phyloP scores from a whole-genome alignment of 2,797 vertebrate genomes.

The Sebastes reedi region DNA sequence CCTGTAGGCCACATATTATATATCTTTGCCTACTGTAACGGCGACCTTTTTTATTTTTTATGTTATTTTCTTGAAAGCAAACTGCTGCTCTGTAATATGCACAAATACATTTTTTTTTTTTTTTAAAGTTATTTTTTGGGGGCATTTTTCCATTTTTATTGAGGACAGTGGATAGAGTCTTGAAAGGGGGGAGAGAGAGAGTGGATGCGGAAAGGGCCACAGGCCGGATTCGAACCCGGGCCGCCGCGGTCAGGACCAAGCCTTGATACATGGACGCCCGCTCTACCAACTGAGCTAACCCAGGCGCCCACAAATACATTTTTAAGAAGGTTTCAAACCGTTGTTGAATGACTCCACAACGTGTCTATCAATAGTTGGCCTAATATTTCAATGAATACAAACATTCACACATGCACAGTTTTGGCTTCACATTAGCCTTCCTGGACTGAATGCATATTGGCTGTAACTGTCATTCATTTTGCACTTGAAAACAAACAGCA shows the following conservation, averaged over 20 bases:
- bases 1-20: not conserved
- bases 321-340: not conserved
- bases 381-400: not conserved
- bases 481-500: slow-evolving; percentile 17
- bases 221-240: too few relatives aligned
- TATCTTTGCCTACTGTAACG: not conserved
- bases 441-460: not conserved
- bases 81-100: not conserved
- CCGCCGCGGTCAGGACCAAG: too few relatives aligned
- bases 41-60: not conserved
- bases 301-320: not conserved
- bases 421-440: not conserved
- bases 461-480: not conserved
- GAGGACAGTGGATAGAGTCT: too few relatives aligned
- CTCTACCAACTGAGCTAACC: too few relatives aligned
- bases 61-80: not conserved
- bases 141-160: too few relatives aligned
- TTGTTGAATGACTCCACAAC: not conserved
- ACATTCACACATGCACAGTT: not conserved
- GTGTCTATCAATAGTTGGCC: not conserved
- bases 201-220: too few relatives aligned
- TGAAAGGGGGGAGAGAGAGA: too few relatives aligned
- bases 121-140: too few relatives aligned
- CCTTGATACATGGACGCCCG: too few relatives aligned
- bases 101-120: not conserved